Percentiles rank a stretch among this genome's conserved stretches.
These are phyloP conservation scores for Heliconius eleuchia DNA, from an alignment of 1,140 invertebrate genomes.

Conservation along the genomic window DNA sequence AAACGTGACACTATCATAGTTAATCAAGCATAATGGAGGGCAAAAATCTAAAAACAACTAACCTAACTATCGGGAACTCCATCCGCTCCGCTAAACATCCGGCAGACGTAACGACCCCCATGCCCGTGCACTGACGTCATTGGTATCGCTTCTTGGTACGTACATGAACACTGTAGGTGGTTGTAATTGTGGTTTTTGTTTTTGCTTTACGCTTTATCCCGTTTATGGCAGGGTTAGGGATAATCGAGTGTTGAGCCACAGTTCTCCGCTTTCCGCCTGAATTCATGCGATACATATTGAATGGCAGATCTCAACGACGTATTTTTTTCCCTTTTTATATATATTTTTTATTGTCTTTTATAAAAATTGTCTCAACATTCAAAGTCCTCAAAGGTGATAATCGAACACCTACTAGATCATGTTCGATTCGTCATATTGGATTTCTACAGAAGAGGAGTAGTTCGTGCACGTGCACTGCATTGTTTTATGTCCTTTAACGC, in stretches of 20 bases:
- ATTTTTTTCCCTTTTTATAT: too few species aligned
- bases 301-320: too few species aligned
- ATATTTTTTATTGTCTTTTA: too few species aligned
- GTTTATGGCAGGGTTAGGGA: too few species aligned
- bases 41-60: conserved; percentile 29
- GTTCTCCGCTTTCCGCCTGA: too few species aligned
- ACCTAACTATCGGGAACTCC: conserved; percentile 29
- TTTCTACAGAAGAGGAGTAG: neutral
- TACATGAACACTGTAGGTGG: neutral
- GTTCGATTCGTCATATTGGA: neutral
- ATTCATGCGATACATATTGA: too few species aligned
- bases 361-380: too few species aligned
- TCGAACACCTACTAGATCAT: neutral
- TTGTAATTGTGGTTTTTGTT: neutral
- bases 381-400: neutral
- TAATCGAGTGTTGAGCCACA: too few species aligned
- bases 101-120: conserved; percentile 26
- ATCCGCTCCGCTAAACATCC: conserved; percentile 30
- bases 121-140: conserved; percentile 24
- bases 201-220: neutral
- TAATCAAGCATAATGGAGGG: conserved; percentile 9
- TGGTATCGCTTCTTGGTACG: neutral
- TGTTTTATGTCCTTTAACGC: neutral
- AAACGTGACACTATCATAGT: conserved; percentile 5
- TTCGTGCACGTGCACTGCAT: neutral